Conservation (phyloP, 2,113 vertebrate species). For the Propithecus coquereli region DNA sequence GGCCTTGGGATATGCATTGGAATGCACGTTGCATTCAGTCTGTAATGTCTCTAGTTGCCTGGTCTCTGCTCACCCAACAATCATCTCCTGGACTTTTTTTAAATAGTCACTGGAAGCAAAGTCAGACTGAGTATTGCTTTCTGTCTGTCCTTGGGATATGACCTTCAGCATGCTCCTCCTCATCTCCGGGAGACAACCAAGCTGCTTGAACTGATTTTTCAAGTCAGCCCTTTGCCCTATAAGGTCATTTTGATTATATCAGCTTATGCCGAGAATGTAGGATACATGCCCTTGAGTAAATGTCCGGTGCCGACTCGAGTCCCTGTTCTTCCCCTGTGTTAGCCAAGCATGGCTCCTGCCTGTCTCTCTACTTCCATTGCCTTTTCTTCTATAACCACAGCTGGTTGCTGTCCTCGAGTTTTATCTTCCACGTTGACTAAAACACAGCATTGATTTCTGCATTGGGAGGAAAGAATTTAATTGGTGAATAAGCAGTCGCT, state of each 20-base stretch:
- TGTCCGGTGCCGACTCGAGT: background rate
- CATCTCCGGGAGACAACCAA: background rate
- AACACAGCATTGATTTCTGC: slow-evolving; percentile 58
- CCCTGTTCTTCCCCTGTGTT: background rate
- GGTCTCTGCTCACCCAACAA: background rate
- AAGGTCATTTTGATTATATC: background rate
- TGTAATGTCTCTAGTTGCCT: background rate
- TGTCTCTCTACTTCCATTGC: background rate
- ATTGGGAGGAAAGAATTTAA: slow-evolving; percentile 60
- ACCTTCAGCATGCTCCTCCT: background rate
- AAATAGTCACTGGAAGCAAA: background rate
- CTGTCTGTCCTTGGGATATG: background rate
- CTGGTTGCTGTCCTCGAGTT: slow-evolving; percentile 31
- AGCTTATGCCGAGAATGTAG: background rate
- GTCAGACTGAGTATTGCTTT: background rate
- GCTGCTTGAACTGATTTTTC: background rate
- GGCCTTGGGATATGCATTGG: slow-evolving; percentile 19
- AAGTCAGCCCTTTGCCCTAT: background rate
- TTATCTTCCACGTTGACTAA: slow-evolving; percentile 32
- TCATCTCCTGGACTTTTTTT: background rate
- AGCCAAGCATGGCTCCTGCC: background rate
- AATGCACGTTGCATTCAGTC: background rate
- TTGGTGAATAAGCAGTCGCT: slow-evolving; percentile 60
- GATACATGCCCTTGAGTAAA: background rate
- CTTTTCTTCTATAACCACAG: slow-evolving; percentile 36